Conservation (phyloP, 2,888 invertebrate genomes). For the Pantelozetes paolii region DNA sequence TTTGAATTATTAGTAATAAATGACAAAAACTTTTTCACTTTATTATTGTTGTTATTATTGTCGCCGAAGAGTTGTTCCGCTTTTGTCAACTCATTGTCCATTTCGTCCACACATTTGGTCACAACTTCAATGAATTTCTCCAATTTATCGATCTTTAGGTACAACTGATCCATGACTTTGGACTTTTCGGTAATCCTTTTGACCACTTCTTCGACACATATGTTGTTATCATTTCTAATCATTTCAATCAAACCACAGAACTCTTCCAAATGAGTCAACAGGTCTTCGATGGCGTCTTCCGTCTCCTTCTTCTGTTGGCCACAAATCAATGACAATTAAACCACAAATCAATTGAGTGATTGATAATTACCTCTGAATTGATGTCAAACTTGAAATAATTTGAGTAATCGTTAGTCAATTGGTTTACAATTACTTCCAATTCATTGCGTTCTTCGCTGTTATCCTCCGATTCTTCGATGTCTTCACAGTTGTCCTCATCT, state of each 20-base stretch:
- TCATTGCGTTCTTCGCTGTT: neutral
- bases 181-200: slow-evolving; percentile 3
- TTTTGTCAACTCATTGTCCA: slow-evolving; percentile 43
- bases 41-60: slow-evolving; percentile 10
- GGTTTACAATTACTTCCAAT: slow-evolving; percentile 13
- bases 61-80: slow-evolving; percentile 41
- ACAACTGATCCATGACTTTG: slow-evolving; percentile 32
- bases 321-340: neutral
- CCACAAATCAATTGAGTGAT: neutral
- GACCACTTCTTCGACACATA: slow-evolving; percentile 37
- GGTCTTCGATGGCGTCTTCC: slow-evolving; percentile 42
- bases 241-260: slow-evolving; percentile 42
- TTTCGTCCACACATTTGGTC: slow-evolving; percentile 29
- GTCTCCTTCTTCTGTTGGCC: slow-evolving; percentile 34
- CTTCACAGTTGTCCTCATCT: neutral
- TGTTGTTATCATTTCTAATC: slow-evolving; percentile 40
- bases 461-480: neutral
- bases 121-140: slow-evolving; percentile 40
- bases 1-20: slow-evolving; percentile 35
- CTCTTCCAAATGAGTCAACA: slow-evolving; percentile 44
- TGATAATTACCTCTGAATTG: slow-evolving; percentile 25
- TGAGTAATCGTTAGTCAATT: slow-evolving; percentile 38
- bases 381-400: slow-evolving; percentile 41
- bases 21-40: slow-evolving; percentile 38
- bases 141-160: slow-evolving; percentile 41